phyloP scores from a whole-genome alignment of 1,140 invertebrate genomes.

The Caligus rogercresseyi region DNA sequence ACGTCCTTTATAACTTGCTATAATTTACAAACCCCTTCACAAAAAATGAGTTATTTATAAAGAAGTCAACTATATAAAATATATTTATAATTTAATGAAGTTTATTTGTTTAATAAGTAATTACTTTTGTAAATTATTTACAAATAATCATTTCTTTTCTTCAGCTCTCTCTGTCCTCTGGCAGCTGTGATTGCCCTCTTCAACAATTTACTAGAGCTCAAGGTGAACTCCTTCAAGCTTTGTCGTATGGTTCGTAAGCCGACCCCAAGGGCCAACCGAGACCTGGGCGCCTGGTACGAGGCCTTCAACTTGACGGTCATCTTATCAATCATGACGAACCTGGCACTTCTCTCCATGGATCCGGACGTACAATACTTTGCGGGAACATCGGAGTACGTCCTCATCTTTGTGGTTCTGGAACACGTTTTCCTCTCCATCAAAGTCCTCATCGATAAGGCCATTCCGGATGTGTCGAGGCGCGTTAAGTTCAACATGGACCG shows the following conservation, averaged over 20 bases:
- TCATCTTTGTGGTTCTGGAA: conserved; percentile 67
- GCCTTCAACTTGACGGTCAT: conserved; percentile 83
- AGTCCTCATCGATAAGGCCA: conserved; percentile 57
- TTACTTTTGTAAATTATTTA: background rate
- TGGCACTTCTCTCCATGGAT: conserved; percentile 75
- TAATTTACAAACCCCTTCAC: too few species aligned
- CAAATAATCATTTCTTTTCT: conserved; percentile 35
- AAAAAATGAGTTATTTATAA: too few species aligned
- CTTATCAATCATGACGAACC: conserved; percentile 81
- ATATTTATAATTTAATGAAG: background rate
- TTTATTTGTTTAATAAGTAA: background rate
- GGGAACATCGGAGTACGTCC: conserved; percentile 55
- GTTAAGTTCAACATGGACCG: conserved; percentile 49
- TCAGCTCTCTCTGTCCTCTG: conserved; percentile 85
- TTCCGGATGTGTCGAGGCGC: conserved; percentile 80
- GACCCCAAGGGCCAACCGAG: conserved; percentile 70
- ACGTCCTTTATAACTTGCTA: too few species aligned
- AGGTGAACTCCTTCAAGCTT: conserved; percentile 88
- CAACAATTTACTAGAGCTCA: conserved; percentile 83
- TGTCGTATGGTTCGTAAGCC: conserved; percentile 84
- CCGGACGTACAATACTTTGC: conserved; percentile 72
- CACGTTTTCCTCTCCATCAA: conserved; percentile 71
- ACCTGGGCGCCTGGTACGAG: conserved; percentile 93
- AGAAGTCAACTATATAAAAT: too few species aligned
- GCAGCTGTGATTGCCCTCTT: conserved; percentile 77